Evolutionary conservation across 2,797 vertebrate genomes (phyloP).

Genomic region (Steatocranus sp.): DNA sequence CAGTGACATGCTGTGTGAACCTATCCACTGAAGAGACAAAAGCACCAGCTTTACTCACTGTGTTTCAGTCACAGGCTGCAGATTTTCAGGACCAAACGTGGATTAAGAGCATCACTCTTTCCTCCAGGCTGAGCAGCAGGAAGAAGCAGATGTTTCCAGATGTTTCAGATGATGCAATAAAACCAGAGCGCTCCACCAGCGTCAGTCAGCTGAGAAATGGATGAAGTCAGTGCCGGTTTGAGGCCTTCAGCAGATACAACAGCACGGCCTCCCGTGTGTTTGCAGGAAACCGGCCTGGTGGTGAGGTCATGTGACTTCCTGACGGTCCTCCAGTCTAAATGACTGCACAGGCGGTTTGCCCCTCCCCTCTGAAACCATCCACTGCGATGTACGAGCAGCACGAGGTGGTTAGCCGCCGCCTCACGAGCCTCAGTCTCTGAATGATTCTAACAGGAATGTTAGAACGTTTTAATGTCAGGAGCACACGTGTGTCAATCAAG

Average conservation of each 20-base stretch:
- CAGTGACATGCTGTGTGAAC: neutral
- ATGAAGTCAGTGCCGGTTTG: neutral
- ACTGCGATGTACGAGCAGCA: fast-evolving
- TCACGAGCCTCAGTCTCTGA: neutral
- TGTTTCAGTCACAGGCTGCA: neutral
- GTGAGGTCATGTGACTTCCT: neutral
- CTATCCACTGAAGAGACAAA: neutral
- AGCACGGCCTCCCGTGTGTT: neutral
- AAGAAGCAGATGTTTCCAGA: neutral
- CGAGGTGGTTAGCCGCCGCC: neutral
- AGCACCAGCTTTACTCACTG: neutral
- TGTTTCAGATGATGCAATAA: neutral
- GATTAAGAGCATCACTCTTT: fast-evolving
- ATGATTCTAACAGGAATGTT: neutral
- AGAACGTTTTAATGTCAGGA: neutral
- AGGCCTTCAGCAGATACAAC: neutral
- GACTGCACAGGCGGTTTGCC: neutral
- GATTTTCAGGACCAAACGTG: neutral
- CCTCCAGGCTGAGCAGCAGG: neutral
- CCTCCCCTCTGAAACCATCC: neutral
- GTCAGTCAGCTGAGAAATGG: neutral
- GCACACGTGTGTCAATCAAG: neutral
- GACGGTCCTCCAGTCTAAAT: fast-evolving
- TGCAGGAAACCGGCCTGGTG: neutral
- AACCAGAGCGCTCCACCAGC: neutral